Evolutionary conservation across 1,140 invertebrate genomes (phyloP).

Genomic region (Eupristina koningsbergeri): DNA sequence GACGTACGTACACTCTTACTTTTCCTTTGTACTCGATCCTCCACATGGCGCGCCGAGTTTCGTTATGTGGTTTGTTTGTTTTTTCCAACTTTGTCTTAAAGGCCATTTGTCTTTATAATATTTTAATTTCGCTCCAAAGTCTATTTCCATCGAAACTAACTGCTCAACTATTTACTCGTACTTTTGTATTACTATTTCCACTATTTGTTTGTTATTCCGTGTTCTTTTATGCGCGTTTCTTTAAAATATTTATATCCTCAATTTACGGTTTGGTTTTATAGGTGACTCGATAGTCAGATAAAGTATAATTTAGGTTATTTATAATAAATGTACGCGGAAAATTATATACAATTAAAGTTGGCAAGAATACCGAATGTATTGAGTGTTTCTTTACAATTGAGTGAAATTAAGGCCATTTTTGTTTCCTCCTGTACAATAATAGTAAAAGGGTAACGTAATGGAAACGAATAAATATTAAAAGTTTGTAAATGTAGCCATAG

Average conservation of each 20-base stretch:
- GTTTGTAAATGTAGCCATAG: neutral
- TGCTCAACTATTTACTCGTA: conserved; percentile 2
- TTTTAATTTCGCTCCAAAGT: conserved; percentile 29
- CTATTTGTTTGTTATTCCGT: neutral
- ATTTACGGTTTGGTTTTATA: neutral
- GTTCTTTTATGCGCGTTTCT: neutral
- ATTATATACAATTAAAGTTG: too few species aligned
- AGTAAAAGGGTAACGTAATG: neutral
- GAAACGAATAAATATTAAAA: neutral
- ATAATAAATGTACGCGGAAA: too few species aligned
- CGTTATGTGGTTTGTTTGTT: conserved; percentile 34
- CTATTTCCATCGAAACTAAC: conserved; percentile 27
- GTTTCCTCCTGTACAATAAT: too few species aligned
- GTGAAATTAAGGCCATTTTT: too few species aligned
- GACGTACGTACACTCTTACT: conserved; percentile 9
- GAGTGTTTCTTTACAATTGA: too few species aligned
- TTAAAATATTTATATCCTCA: neutral
- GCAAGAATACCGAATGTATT: too few species aligned
- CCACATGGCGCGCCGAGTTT: conserved; percentile 4
- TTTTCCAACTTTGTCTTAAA: conserved; percentile 27
- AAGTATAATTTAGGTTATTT: neutral
- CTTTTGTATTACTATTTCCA: neutral
- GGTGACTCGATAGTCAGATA: neutral
- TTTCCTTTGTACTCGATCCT: conserved; percentile 43
- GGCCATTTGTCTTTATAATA: conserved; percentile 41